These are phyloP conservation scores for Saccostrea echinata DNA, from an alignment of 1,140 invertebrate species.

Conservation along the genomic window DNA sequence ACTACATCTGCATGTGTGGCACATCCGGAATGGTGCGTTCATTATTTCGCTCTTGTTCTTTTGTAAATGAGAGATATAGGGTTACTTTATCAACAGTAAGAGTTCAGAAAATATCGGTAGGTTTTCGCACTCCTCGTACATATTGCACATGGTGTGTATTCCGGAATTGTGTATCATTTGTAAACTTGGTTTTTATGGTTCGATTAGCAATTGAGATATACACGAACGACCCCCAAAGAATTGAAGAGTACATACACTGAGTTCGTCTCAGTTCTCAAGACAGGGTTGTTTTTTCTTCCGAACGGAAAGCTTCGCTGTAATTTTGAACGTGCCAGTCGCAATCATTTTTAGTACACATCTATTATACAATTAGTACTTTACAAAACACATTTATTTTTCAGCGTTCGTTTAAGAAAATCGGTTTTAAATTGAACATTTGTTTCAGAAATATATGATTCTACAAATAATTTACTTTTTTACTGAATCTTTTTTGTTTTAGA, in stretches of 20 bases:
- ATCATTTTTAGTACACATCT: background rate
- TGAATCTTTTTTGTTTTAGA: too few species aligned
- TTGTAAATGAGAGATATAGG: background rate
- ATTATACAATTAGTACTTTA: background rate
- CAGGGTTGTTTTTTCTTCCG: too few species aligned
- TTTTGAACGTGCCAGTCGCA: background rate
- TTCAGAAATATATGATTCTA: too few species aligned
- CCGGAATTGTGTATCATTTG: slow-evolving; percentile 22
- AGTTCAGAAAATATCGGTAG: slow-evolving; percentile 13
- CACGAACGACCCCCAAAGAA: background rate
- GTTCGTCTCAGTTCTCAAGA: background rate
- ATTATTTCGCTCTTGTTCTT: background rate
- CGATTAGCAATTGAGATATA: slow-evolving; percentile 1
- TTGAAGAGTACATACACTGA: background rate
- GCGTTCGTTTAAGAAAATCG: too few species aligned
- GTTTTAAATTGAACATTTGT: too few species aligned
- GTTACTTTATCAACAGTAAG: background rate
- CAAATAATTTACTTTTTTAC: too few species aligned
- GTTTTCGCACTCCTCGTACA: background rate
- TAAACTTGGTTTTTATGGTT: slow-evolving; percentile 13
- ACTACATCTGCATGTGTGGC: slow-evolving; percentile 19
- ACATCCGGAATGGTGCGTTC: background rate
- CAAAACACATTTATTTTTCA: background rate
- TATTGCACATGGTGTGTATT: background rate
- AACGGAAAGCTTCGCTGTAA: background rate